Conservation (phyloP, 2,888 invertebrate genomes). For the Polylopha cassiicola region DNA sequence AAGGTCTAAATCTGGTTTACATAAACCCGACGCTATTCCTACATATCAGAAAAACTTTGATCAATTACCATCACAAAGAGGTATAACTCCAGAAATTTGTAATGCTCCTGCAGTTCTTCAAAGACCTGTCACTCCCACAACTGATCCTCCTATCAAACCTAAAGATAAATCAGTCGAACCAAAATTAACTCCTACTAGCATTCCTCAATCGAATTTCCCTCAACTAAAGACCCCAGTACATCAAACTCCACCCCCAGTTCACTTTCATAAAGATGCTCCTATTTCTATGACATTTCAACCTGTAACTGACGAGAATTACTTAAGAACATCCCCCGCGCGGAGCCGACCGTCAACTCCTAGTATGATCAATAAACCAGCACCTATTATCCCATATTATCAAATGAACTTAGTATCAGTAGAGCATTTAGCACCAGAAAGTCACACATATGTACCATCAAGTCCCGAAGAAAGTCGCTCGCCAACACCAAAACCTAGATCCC, state of each 20-base stretch:
- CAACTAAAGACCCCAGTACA: constrained; percentile 38
- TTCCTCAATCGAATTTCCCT: constrained; percentile 30
- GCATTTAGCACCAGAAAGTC: constrained; percentile 77
- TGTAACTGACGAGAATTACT: constrained; percentile 74
- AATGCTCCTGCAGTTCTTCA: constrained; percentile 61
- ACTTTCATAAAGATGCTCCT: constrained; percentile 69
- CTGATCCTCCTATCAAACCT: constrained; percentile 56
- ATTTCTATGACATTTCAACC: constrained; percentile 82
- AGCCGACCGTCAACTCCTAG: constrained; percentile 83
- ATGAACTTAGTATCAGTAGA: constrained; percentile 84
- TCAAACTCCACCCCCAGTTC: constrained; percentile 39
- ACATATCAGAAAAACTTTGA: constrained; percentile 81
- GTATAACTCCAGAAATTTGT: constrained; percentile 74
- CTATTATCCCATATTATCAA: constrained; percentile 87
- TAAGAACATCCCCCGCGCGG: constrained; percentile 73
- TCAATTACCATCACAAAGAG: constrained; percentile 75
- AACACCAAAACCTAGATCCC: constrained; percentile 79
- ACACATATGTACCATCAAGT: constrained; percentile 78
- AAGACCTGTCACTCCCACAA: constrained; percentile 58
- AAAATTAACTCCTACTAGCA: constrained; percentile 26
- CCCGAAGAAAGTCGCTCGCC: constrained; percentile 80
- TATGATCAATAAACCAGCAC: constrained; percentile 84
- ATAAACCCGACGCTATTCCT: constrained; percentile 80
- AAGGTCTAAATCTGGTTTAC: constrained; percentile 73
- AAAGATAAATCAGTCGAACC: constrained; percentile 54